Conservation (phyloP, 2,797 vertebrate genomes). For the Manis javanica region DNA sequence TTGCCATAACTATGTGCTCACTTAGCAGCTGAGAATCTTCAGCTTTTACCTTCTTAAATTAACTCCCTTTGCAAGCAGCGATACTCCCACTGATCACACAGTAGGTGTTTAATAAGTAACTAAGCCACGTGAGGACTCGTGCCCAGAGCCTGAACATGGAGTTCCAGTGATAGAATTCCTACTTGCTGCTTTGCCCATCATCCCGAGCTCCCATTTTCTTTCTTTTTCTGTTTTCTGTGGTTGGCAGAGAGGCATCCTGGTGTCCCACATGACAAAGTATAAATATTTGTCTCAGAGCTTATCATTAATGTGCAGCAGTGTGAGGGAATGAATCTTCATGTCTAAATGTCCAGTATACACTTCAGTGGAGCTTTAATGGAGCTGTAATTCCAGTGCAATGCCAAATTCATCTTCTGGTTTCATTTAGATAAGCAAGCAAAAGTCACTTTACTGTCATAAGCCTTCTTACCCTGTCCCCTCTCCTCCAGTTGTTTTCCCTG, state of each 20-base stretch:
- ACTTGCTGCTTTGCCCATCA: not conserved
- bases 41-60: not conserved
- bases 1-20: not conserved
- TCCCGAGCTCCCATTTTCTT: not conserved
- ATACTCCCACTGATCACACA: not conserved
- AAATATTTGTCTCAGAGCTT: conserved; percentile 36
- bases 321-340: not conserved
- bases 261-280: not conserved
- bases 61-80: not conserved
- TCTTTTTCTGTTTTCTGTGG: not conserved
- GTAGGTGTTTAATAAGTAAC: not conserved
- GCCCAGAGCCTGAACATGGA: not conserved
- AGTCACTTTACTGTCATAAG: not conserved
- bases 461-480: not conserved
- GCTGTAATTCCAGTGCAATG: not conserved
- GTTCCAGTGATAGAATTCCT: not conserved
- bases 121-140: not conserved
- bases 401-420: not conserved
- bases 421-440: not conserved
- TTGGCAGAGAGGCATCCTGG: conserved; percentile 1
- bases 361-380: not conserved
- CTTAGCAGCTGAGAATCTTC: not conserved
- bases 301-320: not conserved
- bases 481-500: not conserved
- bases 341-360: not conserved